Conservation (phyloP, 1,140 invertebrate genomes). For the Conopomorpha cramerella region DNA sequence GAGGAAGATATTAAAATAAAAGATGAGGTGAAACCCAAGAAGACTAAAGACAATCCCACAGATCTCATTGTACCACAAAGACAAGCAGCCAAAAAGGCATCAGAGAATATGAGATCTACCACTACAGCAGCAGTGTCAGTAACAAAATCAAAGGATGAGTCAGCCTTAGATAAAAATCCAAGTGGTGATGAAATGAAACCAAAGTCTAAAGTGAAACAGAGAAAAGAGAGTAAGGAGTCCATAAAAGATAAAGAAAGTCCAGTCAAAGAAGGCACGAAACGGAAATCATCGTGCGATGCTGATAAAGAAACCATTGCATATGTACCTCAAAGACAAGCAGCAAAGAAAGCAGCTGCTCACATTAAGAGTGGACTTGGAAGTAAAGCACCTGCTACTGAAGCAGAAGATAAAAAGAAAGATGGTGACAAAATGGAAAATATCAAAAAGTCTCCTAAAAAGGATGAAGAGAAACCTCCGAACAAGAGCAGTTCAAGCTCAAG, state of each 20-base stretch:
- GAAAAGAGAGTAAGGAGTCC: constrained; percentile 30
- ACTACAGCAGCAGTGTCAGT: constrained; percentile 44
- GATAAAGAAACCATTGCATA: constrained; percentile 77
- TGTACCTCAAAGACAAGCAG: constrained; percentile 87
- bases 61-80: constrained; percentile 88
- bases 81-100: constrained; percentile 88
- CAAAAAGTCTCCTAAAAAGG: constrained; percentile 43
- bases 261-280: constrained; percentile 60
- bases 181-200: constrained; percentile 40
- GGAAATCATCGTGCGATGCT: constrained; percentile 51
- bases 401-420: constrained; percentile 50
- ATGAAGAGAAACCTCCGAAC: constrained; percentile 36
- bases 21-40: constrained; percentile 60
- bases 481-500: constrained; percentile 32
- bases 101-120: constrained; percentile 79
- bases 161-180: constrained; percentile 27
- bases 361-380: constrained; percentile 78
- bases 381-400: constrained; percentile 61
- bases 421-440: constrained; percentile 22
- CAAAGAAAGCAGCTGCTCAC: constrained; percentile 88
- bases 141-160: constrained; percentile 54
- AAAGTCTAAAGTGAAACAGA: constrained; percentile 48
- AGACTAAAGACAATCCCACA: constrained; percentile 70
- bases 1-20: constrained; percentile 51
- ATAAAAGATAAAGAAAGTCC: constrained; percentile 11